These are phyloP conservation scores for Grallaria varia DNA, from an alignment of 2,113 vertebrate species.

Conservation along the genomic window DNA sequence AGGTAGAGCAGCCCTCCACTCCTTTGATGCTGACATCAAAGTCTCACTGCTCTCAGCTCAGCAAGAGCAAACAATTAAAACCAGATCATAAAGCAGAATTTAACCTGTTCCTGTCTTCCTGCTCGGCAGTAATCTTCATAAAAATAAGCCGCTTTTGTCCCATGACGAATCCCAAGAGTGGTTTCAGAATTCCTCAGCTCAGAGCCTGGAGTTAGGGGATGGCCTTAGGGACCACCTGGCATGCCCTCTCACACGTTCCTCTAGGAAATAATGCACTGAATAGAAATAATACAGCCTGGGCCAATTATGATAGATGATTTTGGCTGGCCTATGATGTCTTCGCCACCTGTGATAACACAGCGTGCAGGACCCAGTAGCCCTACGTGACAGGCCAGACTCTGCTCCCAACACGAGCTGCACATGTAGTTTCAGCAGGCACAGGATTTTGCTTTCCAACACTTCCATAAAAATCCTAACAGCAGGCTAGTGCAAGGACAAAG, in stretches of 20 bases:
- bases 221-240: not conserved
- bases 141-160: not conserved
- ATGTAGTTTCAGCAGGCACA: fast-evolving
- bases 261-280: not conserved
- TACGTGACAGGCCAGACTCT: not conserved
- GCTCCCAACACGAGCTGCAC: not conserved
- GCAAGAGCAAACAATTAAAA: constrained; percentile 33
- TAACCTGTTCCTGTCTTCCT: not conserved
- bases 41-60: not conserved
- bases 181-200: not conserved
- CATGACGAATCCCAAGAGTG: not conserved
- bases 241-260: not conserved
- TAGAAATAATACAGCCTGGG: not conserved
- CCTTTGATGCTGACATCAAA: constrained; percentile 50
- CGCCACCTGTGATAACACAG: not conserved
- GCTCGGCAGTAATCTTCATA: not conserved
- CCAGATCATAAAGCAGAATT: not conserved
- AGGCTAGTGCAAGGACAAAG: not conserved
- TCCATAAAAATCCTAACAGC: fast-evolving
- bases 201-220: not conserved
- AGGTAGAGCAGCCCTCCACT: not conserved
- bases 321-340: not conserved
- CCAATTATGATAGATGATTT: not conserved
- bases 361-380: fast-evolving
- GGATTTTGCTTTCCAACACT: not conserved